These are phyloP conservation scores for Ormyrus nitidulus DNA, from an alignment of 2,888 invertebrate species.

Conservation along the genomic window DNA sequence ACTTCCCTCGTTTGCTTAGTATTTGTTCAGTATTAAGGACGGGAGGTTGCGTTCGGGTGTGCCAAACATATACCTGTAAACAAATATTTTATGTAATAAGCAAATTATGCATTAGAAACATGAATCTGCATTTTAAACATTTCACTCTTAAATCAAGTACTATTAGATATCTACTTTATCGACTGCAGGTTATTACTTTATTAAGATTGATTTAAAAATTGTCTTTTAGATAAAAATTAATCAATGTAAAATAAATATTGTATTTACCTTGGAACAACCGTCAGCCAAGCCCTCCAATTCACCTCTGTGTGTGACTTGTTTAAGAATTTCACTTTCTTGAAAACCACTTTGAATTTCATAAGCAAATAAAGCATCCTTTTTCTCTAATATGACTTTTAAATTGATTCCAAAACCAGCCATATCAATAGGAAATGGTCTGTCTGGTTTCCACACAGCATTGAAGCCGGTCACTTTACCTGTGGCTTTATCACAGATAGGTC, in stretches of 20 bases:
- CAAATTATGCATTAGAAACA: too few relatives aligned
- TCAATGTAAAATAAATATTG: not conserved
- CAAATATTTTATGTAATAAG: conserved; percentile 24
- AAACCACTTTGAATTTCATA: conserved; percentile 91
- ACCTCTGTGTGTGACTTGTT: conserved; percentile 83
- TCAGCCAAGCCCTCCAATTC: conserved; percentile 94
- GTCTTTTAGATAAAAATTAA: conserved; percentile 69
- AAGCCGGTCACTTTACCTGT: conserved; percentile 81
- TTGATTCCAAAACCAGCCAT: conserved; percentile 98
- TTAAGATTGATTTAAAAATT: not conserved
- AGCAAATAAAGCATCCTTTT: conserved; percentile 86
- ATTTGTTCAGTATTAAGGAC: conserved; percentile 83
- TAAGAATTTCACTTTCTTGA: conserved; percentile 90
- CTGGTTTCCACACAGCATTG: conserved; percentile 90
- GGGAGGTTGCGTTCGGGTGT: conserved; percentile 95
- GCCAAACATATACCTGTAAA: conserved; percentile 94
- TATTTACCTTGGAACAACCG: conserved; percentile 86
- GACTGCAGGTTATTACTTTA: not conserved
- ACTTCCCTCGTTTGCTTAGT: conserved; percentile 77
- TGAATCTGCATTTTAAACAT: not conserved
- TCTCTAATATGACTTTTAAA: conserved; percentile 83
- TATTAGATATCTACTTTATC: conserved; percentile 38
- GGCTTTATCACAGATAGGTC: conserved; percentile 84
- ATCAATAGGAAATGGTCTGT: conserved; percentile 95
- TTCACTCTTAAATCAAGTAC: not conserved